phyloP scores from a whole-genome alignment of 2,113 vertebrate genomes.

The Apistogramma diplotaenia region DNA sequence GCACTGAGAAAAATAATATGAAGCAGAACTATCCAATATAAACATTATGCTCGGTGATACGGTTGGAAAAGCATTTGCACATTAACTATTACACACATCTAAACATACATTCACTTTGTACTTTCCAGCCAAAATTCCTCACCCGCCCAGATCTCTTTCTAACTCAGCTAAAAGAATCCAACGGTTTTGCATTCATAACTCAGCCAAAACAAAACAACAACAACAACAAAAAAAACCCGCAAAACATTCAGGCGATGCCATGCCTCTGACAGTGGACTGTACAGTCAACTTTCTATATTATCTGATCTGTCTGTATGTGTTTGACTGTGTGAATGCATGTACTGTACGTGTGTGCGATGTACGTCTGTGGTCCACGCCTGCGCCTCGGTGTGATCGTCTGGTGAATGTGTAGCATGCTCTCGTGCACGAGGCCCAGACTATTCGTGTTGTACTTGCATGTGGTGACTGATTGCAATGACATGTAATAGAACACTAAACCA shows the following conservation, averaged over 20 bases:
- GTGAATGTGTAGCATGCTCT: slow-evolving; percentile 73
- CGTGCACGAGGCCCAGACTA: slow-evolving; percentile 54
- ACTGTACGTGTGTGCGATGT: slow-evolving; percentile 11
- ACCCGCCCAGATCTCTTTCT: not conserved
- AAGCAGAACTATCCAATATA: slow-evolving; percentile 15
- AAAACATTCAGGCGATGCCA: not conserved
- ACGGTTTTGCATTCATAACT: slow-evolving; percentile 41
- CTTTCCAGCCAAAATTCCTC: not conserved
- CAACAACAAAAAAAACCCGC: not conserved
- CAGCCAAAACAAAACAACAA: slow-evolving; percentile 53
- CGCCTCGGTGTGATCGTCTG: slow-evolving; percentile 62
- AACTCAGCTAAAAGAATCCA: slow-evolving; percentile 25
- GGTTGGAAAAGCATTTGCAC: slow-evolving; percentile 1
- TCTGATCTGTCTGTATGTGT: slow-evolving; percentile 29
- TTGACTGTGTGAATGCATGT: slow-evolving; percentile 17
- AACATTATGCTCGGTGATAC: not conserved
- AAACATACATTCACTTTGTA: not conserved
- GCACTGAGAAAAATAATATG: not conserved
- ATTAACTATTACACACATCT: not conserved
- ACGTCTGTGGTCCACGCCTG: slow-evolving; percentile 43
- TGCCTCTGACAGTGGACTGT: slow-evolving; percentile 49
- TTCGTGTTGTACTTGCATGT: slow-evolving; percentile 73
- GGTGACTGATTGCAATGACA: slow-evolving; percentile 53
- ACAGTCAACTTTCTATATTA: slow-evolving; percentile 31
- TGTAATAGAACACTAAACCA: slow-evolving; percentile 36